Conservation (phyloP, 92 coral and sea anemone genomes). For the Scolanthus callimorphus region DNA sequence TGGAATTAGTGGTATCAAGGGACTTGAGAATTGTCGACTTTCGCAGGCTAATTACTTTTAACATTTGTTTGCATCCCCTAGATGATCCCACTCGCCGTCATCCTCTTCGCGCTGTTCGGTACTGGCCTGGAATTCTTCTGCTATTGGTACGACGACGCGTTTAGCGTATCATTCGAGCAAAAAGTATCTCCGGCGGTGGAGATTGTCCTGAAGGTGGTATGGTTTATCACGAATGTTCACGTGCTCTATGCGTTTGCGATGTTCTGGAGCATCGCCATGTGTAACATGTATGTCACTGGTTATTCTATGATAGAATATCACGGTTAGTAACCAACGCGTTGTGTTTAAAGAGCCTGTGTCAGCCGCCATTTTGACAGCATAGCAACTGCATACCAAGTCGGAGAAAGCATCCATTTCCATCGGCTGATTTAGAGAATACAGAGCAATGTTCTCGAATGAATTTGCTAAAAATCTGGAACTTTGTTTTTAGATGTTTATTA, state of each 20-base stretch:
- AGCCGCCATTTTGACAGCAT: too few species aligned
- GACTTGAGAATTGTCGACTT: too few species aligned
- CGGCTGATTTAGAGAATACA: too few species aligned
- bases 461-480: too few species aligned
- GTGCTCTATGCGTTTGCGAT: constrained; percentile 59
- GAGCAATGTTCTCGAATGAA: too few species aligned
- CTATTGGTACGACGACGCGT: constrained; percentile 53
- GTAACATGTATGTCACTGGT: constrained; percentile 69
- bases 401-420: too few species aligned
- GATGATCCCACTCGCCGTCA: constrained; percentile 50
- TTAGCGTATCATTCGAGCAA: constrained; percentile 61
- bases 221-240: constrained; percentile 60
- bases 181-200: constrained; percentile 14
- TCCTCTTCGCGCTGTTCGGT: constrained; percentile 46
- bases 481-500: too few species aligned
- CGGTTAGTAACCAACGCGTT: too few species aligned
- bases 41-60: neutral
- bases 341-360: too few species aligned
- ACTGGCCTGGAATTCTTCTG: constrained; percentile 58
- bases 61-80: constrained; percentile 19
- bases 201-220: constrained; percentile 41
- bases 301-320: constrained; percentile 81
- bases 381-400: too few species aligned
- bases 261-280: constrained; percentile 68
- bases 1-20: too few species aligned